These are phyloP conservation scores for Hypocryptadius cinnamomeus DNA, from an alignment of 2,113 vertebrate genomes.

Conservation along the genomic window DNA sequence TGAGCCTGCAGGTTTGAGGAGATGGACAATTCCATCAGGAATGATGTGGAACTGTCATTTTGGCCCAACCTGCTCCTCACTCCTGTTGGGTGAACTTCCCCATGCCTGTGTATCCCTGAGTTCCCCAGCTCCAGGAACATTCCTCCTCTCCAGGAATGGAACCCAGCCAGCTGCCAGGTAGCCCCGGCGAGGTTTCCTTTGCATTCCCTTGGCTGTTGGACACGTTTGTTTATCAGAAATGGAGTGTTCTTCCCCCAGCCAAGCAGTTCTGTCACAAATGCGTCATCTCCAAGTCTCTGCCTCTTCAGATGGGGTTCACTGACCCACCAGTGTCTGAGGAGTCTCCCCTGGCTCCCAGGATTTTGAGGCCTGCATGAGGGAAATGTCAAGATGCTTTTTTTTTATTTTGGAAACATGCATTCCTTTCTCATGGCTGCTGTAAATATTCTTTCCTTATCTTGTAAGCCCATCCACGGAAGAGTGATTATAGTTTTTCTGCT, in stretches of 20 bases:
- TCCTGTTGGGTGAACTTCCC: not conserved
- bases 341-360: not conserved
- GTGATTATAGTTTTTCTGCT: not conserved
- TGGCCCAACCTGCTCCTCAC: not conserved
- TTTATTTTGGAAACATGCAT: constrained; percentile 20
- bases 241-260: not conserved
- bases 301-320: constrained; percentile 10
- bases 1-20: not conserved
- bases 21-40: not conserved
- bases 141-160: not conserved
- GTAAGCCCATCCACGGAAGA: not conserved
- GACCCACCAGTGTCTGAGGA: not conserved
- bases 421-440: constrained; percentile 55
- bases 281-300: not conserved
- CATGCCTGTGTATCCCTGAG: not conserved
- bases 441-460: constrained; percentile 52
- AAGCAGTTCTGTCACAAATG: not conserved
- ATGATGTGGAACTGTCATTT: not conserved
- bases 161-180: not conserved
- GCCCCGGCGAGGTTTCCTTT: not conserved
- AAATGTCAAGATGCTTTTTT: constrained; percentile 25
- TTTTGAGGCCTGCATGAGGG: not conserved
- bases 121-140: not conserved
- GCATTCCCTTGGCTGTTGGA: not conserved
- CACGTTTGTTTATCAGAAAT: not conserved